Evolutionary conservation across 2,888 invertebrate species (phyloP), one percentile per base, ranked within the genome.

Genomic region (Ichneumoninae sp.): DNA sequence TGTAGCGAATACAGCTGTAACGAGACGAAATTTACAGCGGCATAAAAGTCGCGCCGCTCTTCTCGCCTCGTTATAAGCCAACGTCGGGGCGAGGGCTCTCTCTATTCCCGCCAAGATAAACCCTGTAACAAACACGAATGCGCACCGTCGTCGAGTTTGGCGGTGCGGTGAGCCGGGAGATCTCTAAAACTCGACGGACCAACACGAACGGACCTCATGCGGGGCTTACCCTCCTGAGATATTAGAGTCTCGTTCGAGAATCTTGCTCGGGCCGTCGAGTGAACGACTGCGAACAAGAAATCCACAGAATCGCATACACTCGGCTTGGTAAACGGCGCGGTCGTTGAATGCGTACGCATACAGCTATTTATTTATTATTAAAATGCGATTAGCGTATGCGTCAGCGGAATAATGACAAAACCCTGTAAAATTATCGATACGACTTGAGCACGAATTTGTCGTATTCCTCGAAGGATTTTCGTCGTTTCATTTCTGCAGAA

Each of bases 21-120:
- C 80, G 82, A 86, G 82, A 26, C 54, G 83, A 81, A 87, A 88
- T 88, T 88, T 88, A 86, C 85, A 85, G 57, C 82, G 70, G 68
- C 83, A 68, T 87, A 85, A 85, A 86, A 82, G 77, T 80, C 80
- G 50, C 22, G 52, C 65, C 70, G 75, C 65, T 57, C 77, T 82
- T 85, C 86, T 85, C 83, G 82, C 86, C 74, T 87, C 86, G 83
- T 88, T 87, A 40, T 40, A 87, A 85, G 82, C 75, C 80, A 72
- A 72, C 72, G 33, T 68, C 26, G 79, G 36, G 8, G 7, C 8
- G 57, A 74, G 80, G 72, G 44, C 44, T 47, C 44, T 47, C 80
- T 70, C 74, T 75, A 69, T 75, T 75, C 47, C 13, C 22, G 60
- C 22, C 60, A 36, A 36, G 33, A 50, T 70, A 50, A 36, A 30